phyloP scores from a whole-genome alignment of 2,888 invertebrate species.

The Macrophya annulata region DNA sequence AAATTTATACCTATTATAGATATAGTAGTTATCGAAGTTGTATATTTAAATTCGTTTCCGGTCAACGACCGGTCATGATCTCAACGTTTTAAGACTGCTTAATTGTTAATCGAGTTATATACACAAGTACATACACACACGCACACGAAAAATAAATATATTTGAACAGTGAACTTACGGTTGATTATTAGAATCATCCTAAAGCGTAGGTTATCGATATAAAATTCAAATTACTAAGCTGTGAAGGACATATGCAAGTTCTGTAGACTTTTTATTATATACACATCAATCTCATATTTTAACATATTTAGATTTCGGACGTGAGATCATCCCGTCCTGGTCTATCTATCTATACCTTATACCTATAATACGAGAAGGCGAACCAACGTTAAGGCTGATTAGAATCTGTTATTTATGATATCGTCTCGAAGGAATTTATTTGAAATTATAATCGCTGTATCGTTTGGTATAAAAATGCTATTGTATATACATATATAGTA shows the following conservation, averaged over 20 bases:
- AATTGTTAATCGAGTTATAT: neutral
- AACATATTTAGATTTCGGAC: neutral
- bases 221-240: neutral
- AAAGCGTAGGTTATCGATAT: neutral
- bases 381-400: neutral
- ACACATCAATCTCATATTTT: neutral
- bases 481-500: neutral
- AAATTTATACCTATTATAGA: neutral
- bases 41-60: conserved; percentile 33
- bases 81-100: neutral
- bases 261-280: neutral
- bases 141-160: neutral
- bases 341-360: too few relatives aligned
- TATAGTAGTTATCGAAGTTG: neutral
- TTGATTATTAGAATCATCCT: neutral
- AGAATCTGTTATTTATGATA: conserved; percentile 27
- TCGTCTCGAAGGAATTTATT: conserved; percentile 17
- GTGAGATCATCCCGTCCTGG: neutral
- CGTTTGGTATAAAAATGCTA: neutral
- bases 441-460: conserved; percentile 21
- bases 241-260: neutral
- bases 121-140: neutral
- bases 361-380: neutral
- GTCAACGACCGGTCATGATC: conserved; percentile 45
- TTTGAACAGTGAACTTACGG: neutral